Base-by-base conservation (phyloP, 37 sponge, comb jelly and placozoan species). In the Hormiphora californensis region DNA sequence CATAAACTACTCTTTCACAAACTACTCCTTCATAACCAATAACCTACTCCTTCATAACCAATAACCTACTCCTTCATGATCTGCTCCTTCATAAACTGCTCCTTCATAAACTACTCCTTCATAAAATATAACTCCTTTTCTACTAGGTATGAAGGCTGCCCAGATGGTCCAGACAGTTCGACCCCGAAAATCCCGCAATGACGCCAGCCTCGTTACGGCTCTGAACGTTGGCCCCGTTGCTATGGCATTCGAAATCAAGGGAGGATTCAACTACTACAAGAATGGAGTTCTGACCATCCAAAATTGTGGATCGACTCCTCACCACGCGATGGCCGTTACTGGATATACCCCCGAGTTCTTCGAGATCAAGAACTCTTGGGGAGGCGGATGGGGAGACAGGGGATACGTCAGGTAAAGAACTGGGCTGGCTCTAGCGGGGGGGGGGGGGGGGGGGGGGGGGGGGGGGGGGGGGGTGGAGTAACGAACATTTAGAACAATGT, bases 141-240 rank as follows among this genome's bases (percentile, higher is more conserved):
- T n/a, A n/a, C n/a, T n/a, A 57, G 61, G 61, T 21, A 57, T 57
- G 61, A 57, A 57, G 61, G 61, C 61, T 21, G 61, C 61, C n/a
- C 9, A 57, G 7, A 12, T 57, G 61, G 3, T 57, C 3, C 30
- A 57, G 27, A 57, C 61, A 21, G 61, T 57, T 4, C 9, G 61
- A 15, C 61, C 61, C n/a, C 61, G 61, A 5, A 5, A 30, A 57
- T 21, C n/a, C n/a, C 4, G n/a, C 27, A 12, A 12, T 5, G 61
- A 57, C 61, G 61, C 30, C n/a, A 57, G n/a, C 27, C 23, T 57
- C 30, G 61, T 57, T 4, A 23, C n/a, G 61, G 61, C 61, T 12
- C 27, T 57, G 61, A 57, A 57, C 61, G 61, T 19, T 23, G 61
- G 61, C 7, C 61, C 61, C 61, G 61, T 57, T 57, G 61, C 61